Evolutionary conservation across 2,888 invertebrate species (phyloP).

Genomic region (Pemphredon lugubris): DNA sequence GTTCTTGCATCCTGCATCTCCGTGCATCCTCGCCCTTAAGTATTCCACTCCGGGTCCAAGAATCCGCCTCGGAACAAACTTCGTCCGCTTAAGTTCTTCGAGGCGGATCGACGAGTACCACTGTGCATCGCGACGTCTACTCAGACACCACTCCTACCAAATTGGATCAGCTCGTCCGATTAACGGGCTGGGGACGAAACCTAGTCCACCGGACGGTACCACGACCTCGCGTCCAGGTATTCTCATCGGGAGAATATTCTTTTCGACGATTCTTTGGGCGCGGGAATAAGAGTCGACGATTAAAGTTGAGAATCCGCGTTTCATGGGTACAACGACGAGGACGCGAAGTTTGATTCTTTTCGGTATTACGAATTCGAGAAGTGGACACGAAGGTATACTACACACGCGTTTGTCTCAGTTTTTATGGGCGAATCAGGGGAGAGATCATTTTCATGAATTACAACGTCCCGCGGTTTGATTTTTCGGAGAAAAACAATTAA

Average conservation of each 20-base stretch:
- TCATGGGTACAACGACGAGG: too few relatives aligned
- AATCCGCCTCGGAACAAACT: conserved; percentile 49
- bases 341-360: too few relatives aligned
- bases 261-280: not conserved
- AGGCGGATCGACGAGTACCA: conserved; percentile 38
- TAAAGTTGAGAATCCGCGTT: too few relatives aligned
- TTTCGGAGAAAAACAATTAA: too few relatives aligned
- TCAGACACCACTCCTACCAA: conserved; percentile 57
- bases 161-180: conserved; percentile 64
- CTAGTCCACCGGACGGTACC: conserved; percentile 38
- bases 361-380: too few relatives aligned
- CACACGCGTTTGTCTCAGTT: too few relatives aligned
- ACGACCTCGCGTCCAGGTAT: not conserved
- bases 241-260: not conserved
- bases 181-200: conserved; percentile 54
- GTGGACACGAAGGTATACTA: too few relatives aligned
- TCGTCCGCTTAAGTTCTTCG: conserved; percentile 43
- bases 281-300: too few relatives aligned
- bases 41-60: conserved; percentile 48
- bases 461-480: too few relatives aligned
- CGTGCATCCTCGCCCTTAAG: conserved; percentile 41
- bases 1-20: conserved; percentile 63
- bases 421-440: too few relatives aligned
- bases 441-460: too few relatives aligned
- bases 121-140: conserved; percentile 37